Percentiles rank a stretch among this genome's conserved stretches.
These are phyloP conservation scores for Corydoras maculifer DNA, from an alignment of 2,113 vertebrate genomes.

Conservation along the genomic window DNA sequence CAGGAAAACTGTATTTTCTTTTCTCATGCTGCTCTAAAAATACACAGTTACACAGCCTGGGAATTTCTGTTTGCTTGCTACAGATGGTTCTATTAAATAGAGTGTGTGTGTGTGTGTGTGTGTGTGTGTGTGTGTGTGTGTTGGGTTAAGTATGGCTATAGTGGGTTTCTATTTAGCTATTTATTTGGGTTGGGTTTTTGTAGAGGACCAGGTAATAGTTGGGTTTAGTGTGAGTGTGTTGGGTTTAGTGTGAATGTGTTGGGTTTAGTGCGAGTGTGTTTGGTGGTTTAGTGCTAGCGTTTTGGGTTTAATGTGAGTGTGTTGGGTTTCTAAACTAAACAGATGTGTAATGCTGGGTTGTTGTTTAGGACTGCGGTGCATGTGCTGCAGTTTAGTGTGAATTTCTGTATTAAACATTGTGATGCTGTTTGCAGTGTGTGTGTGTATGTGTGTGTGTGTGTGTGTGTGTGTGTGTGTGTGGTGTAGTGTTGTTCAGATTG, in stretches of 20 bases:
- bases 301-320: no score
- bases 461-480: neutral
- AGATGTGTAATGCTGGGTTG: no score
- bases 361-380: no score
- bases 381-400: no score
- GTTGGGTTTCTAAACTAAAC: no score
- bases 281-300: neutral
- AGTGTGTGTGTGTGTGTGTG: constrained; percentile 3
- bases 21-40: constrained; percentile 30
- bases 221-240: no score
- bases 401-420: no score
- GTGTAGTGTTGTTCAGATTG: neutral
- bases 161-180: no score
- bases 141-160: no score
- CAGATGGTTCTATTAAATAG: constrained; percentile 18
- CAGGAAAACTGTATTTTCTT: neutral
- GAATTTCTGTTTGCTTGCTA: constrained; percentile 11
- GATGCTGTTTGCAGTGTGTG: neutral
- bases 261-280: neutral
- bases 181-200: no score
- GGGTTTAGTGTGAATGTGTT: no score
- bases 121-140: constrained; percentile 6
- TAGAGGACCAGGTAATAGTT: no score
- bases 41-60: constrained; percentile 21
- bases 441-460: constrained; percentile 8